A percentile compares a stretch with the other conserved stretches of the same genome.
phyloP scores from a whole-genome alignment of 64 coral and sea anemone genomes.

The Dendronephthya gigantea region DNA sequence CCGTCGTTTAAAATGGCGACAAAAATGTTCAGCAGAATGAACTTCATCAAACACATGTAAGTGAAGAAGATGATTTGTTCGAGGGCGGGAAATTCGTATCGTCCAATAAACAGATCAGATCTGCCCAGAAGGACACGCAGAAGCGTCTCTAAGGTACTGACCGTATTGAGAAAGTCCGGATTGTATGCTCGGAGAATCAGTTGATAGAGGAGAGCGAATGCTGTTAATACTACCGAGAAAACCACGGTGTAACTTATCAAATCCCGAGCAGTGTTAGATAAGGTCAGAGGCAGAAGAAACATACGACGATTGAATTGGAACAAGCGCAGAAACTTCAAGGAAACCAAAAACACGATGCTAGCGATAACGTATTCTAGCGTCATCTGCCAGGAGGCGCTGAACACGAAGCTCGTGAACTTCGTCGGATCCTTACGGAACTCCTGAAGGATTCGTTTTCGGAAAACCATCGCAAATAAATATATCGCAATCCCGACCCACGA shows the following conservation, averaged over 20 bases:
- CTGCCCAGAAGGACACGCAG: slow-evolving; percentile 69
- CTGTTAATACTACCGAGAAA: slow-evolving; percentile 37
- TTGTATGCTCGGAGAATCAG: slow-evolving; percentile 41
- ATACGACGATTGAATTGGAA: slow-evolving; percentile 82
- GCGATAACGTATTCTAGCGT: slow-evolving; percentile 65
- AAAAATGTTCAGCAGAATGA: slow-evolving; percentile 68
- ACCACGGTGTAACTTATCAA: slow-evolving; percentile 33
- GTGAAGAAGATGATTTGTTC: slow-evolving; percentile 37
- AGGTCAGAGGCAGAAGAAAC: slow-evolving; percentile 55
- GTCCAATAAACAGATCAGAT: slow-evolving; percentile 46
- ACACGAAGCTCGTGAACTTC: slow-evolving; percentile 65
- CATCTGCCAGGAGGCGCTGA: slow-evolving; percentile 69
- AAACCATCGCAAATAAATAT: slow-evolving; percentile 62
- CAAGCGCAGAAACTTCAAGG: slow-evolving; percentile 63
- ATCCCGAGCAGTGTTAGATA: slow-evolving; percentile 47
- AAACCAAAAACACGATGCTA: slow-evolving; percentile 45
- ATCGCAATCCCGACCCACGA: slow-evolving; percentile 48
- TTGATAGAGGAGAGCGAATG: slow-evolving; percentile 60
- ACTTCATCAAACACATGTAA: slow-evolving; percentile 63
- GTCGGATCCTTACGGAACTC: slow-evolving; percentile 41
- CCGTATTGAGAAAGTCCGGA: slow-evolving; percentile 41
- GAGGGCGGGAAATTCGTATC: slow-evolving; percentile 27
- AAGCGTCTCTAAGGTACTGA: slow-evolving; percentile 53
- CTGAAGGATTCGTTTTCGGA: slow-evolving; percentile 52
- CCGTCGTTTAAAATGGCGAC: slow-evolving; percentile 64